Evolutionary conservation across 2,888 invertebrate species (phyloP).

Genomic region (Macropis europaea): DNA sequence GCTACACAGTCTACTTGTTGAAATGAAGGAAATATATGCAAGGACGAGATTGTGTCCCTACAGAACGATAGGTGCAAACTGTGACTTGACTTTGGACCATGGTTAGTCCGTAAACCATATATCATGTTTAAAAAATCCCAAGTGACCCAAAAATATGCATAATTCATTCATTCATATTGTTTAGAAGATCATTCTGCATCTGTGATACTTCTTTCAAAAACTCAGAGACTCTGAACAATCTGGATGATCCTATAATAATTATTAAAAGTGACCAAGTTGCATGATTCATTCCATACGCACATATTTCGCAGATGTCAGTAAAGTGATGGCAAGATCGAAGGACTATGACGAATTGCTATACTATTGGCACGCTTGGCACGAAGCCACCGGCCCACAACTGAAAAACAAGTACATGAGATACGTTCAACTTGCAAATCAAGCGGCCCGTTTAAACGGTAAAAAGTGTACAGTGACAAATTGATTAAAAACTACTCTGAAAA

Average conservation of each 20-base stretch:
- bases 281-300: background rate
- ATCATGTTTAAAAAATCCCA: too few relatives aligned
- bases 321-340: slow-evolving; percentile 86
- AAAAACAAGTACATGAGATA: slow-evolving; percentile 89
- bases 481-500: background rate
- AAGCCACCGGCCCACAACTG: slow-evolving; percentile 88
- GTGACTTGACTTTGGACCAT: slow-evolving; percentile 79
- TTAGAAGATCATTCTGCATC: too few relatives aligned
- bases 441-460: slow-evolving; percentile 87
- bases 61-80: slow-evolving; percentile 78
- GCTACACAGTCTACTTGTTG: slow-evolving; percentile 86
- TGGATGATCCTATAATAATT: too few relatives aligned
- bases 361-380: slow-evolving; percentile 91
- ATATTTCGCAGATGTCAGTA: slow-evolving; percentile 77
- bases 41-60: slow-evolving; percentile 87
- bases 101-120: too few relatives aligned
- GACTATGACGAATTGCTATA: slow-evolving; percentile 88
- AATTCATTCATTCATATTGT: too few relatives aligned
- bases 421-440: slow-evolving; percentile 89
- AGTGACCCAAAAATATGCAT: too few relatives aligned
- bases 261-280: too few relatives aligned
- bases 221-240: too few relatives aligned
- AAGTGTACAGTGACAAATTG: background rate
- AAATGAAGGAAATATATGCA: slow-evolving; percentile 90
- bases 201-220: too few relatives aligned